Conservation (phyloP, 2,888 invertebrate genomes). For the Meiosimyza platycephala region DNA sequence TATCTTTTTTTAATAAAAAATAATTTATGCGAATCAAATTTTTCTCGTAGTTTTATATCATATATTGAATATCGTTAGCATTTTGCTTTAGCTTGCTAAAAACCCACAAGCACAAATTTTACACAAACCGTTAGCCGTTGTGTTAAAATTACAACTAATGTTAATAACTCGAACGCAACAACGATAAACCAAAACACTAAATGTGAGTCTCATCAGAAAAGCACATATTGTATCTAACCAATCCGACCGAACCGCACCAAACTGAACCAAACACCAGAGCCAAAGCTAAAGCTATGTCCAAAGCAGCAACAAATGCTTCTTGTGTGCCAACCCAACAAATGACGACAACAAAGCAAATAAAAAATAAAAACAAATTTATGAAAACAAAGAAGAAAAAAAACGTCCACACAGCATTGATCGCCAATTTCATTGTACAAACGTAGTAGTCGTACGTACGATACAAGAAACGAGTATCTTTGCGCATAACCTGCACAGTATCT, state of each 20-base stretch:
- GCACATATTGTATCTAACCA: neutral
- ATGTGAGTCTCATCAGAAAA: neutral
- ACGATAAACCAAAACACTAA: slow-evolving; percentile 33
- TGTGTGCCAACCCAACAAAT: too few relatives aligned
- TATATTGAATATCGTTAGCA: too few relatives aligned
- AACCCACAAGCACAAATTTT: neutral
- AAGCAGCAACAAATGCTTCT: neutral
- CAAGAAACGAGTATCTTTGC: too few relatives aligned
- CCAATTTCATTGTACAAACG: slow-evolving; percentile 4
- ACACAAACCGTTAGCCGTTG: slow-evolving; percentile 36
- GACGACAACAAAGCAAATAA: too few relatives aligned
- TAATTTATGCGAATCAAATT: too few relatives aligned
- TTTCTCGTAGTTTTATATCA: too few relatives aligned
- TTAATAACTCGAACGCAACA: slow-evolving; percentile 38
- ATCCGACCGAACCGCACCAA: slow-evolving; percentile 18
- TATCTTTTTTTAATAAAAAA: too few relatives aligned
- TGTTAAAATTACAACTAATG: slow-evolving; percentile 41
- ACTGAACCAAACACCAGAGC: slow-evolving; percentile 9
- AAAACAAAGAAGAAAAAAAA: too few relatives aligned
- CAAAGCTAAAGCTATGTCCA: slow-evolving; percentile 1
- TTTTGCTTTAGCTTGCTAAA: neutral
- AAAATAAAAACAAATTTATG: too few relatives aligned
- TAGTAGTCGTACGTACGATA: too few relatives aligned
- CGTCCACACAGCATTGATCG: neutral
- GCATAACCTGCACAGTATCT: neutral